These are phyloP conservation scores for Melolontha melolontha DNA, from an alignment of 2,888 invertebrate genomes.

Conservation along the genomic window DNA sequence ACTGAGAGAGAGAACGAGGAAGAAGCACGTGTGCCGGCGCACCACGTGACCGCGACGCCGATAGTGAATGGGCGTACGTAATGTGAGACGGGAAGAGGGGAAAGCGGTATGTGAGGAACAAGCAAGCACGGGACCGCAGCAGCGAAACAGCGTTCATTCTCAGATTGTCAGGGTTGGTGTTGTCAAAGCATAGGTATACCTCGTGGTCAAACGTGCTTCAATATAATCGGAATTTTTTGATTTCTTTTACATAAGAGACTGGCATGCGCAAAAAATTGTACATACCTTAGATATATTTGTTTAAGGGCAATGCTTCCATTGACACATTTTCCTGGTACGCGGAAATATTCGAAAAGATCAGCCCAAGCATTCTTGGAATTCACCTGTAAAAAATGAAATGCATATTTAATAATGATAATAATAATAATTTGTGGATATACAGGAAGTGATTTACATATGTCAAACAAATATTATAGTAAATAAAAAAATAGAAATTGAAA, in stretches of 20 bases:
- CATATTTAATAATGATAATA: not conserved
- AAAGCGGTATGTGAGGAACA: constrained; percentile 25
- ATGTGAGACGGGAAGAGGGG: constrained; percentile 43
- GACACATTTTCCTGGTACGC: constrained; percentile 85
- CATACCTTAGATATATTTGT: constrained; percentile 83
- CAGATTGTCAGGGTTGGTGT: constrained; percentile 39
- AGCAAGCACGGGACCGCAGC: constrained; percentile 38
- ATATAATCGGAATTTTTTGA: not conserved
- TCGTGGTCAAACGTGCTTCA: not conserved
- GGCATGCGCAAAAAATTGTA: constrained; percentile 40
- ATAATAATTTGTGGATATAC: no score
- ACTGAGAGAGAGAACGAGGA: constrained; percentile 4
- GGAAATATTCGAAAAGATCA: constrained; percentile 79
- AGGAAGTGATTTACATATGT: not conserved
- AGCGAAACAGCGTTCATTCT: constrained; percentile 38
- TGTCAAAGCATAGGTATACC: constrained; percentile 6
- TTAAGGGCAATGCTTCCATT: constrained; percentile 90
- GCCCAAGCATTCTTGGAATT: constrained; percentile 92
- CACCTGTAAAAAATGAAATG: constrained; percentile 71
- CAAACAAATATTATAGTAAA: no score
- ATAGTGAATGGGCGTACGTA: constrained; percentile 52
- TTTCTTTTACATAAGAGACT: not conserved
- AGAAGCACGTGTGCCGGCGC: constrained; percentile 48
- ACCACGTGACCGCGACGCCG: constrained; percentile 55
- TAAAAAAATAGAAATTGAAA: no score